Evolutionary conservation across 2,888 invertebrate species (phyloP).

Genomic region (Machimus atricapillus): DNA sequence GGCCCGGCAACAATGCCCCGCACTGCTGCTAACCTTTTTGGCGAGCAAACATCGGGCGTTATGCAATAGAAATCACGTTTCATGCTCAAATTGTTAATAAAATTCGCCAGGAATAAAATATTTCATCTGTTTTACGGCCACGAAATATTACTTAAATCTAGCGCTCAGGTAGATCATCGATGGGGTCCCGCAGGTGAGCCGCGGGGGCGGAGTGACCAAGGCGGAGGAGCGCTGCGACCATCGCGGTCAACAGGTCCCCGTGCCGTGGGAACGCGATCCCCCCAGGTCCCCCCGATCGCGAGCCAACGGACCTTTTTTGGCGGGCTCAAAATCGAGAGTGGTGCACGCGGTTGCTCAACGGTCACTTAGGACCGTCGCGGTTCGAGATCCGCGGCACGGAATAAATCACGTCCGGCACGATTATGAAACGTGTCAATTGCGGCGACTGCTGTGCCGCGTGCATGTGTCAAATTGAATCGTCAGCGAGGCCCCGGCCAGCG

Average conservation of each 20-base stretch:
- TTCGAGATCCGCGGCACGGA: neutral
- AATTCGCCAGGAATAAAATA: constrained; percentile 25
- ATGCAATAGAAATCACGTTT: constrained; percentile 32
- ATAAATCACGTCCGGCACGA: neutral
- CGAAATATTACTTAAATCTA: constrained; percentile 24
- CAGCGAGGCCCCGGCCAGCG: neutral
- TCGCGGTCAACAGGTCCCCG: constrained; percentile 8
- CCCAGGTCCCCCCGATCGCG: neutral
- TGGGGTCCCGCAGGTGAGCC: neutral
- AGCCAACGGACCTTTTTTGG: neutral
- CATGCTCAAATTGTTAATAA: constrained; percentile 30
- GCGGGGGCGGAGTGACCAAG: constrained; percentile 22
- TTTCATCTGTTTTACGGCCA: constrained; percentile 26
- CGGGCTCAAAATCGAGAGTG: neutral
- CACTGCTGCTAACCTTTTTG: neutral
- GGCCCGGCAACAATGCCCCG: neutral
- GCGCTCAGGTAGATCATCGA: neutral
- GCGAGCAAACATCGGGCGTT: constrained; percentile 6
- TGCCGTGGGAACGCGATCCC: constrained; percentile 8
- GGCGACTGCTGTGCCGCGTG: neutral
- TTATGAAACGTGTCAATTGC: constrained; percentile 17
- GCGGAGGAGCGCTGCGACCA: neutral
- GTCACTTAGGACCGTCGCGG: neutral
- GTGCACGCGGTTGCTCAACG: neutral
- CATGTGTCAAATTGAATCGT: neutral